Evolutionary conservation across 2,797 vertebrate species (phyloP).

Genomic region (Notamacropus eugenii): DNA sequence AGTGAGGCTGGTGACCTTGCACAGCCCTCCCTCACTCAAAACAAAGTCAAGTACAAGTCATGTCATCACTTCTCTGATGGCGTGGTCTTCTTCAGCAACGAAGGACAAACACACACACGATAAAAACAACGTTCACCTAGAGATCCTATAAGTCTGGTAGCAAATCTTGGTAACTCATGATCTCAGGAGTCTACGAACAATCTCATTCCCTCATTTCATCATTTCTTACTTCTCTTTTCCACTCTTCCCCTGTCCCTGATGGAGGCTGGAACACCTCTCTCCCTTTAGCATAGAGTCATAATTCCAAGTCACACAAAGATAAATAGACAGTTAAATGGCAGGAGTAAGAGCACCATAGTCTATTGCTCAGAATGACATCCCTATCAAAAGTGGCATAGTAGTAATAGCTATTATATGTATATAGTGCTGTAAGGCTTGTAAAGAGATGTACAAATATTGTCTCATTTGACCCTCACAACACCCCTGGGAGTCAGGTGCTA

Average conservation of each 20-base stretch:
- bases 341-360: background rate
- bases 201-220: background rate
- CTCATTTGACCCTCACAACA: background rate
- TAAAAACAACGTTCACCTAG: background rate
- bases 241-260: background rate
- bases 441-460: background rate
- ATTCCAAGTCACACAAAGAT: background rate
- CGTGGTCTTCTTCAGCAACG: too few species aligned
- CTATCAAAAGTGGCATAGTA: background rate
- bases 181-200: background rate
- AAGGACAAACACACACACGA: too few species aligned
- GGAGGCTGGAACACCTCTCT: too few species aligned
- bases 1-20: too few species aligned
- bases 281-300: too few species aligned
- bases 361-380: background rate
- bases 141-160: background rate
- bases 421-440: background rate
- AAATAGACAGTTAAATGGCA: background rate
- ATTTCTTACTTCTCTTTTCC: background rate
- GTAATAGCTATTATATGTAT: background rate
- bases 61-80: too few species aligned
- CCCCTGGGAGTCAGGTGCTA: background rate
- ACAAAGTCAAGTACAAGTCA: too few species aligned
- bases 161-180: background rate
- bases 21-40: too few species aligned